Base-by-base conservation (phyloP, 2,888 invertebrate species). In the Acleris holmiana region DNA sequence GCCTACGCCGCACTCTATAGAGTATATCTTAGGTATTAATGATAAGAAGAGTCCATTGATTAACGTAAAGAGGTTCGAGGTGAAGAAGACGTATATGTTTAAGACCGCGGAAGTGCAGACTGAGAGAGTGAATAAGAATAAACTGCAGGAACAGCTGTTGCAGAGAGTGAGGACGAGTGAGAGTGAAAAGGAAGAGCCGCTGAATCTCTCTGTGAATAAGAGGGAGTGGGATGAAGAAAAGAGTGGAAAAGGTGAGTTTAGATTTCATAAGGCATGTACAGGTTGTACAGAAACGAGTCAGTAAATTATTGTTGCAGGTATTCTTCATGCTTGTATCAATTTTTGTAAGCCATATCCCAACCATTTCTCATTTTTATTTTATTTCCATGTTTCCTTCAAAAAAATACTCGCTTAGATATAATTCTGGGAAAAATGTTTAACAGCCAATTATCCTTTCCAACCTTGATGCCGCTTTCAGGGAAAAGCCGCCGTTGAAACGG, bases 1-100 rank as follows among this genome's bases (percentile, higher is more conserved):
- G 61, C 97, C 97, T 1, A 98, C 98, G 1, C 96, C 98, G 4
- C 97, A 98, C 85, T 94, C 95, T 47, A 98, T 98, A 79, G 96
- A 96, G 71, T 96, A 98, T 82, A 98, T 98, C 72, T 93, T 98
- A 74, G 97, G 97, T 21, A 89, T 95, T 13, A 82, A 76, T 49
- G 81, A 83, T 29, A 72, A 73, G 51, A 63, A 66, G 8, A 87
- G 83, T 72, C 85, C 88, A 60, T 71, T 90, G 66, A 86, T 89
- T 73, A 86, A 81, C 64, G 85, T 88, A 6, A 91, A 89, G 71
- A 78, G 88, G 62, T 85, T 86, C 55, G 88, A 87, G 44, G 75
- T 69, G 25, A 85, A 82, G 69, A 82, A 80, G 64, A 72, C 67
- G 57, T 73, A 61, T 44, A 50, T 64, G 64, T 75, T 75, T 59